These are phyloP conservation scores for Corythornis madagascariensis DNA, from an alignment of 2,113 vertebrate genomes.

Conservation along the genomic window DNA sequence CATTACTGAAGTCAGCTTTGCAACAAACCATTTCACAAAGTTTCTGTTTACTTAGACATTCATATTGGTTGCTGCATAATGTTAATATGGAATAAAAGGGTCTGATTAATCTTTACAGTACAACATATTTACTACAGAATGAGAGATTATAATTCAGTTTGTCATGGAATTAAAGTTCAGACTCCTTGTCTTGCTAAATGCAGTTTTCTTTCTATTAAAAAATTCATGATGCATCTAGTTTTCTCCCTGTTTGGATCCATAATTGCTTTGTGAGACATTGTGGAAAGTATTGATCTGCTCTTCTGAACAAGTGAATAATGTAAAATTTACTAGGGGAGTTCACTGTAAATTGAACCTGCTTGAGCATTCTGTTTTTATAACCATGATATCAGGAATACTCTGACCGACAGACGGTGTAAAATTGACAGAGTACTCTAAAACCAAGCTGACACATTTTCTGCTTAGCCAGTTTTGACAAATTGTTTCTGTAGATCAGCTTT, in stretches of 20 bases:
- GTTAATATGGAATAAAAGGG: conserved; percentile 79
- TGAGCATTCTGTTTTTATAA: conserved; percentile 35
- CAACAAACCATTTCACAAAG: conserved; percentile 71
- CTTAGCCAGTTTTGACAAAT: conserved; percentile 42
- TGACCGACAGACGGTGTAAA: not conserved
- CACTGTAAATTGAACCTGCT: conserved; percentile 37
- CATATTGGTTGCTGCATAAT: conserved; percentile 73
- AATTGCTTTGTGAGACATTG: conserved; percentile 17
- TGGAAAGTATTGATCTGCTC: not conserved
- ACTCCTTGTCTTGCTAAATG: not conserved
- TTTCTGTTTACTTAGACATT: conserved; percentile 71
- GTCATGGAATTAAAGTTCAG: not conserved
- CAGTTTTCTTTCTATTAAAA: not conserved
- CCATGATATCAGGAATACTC: conserved; percentile 9
- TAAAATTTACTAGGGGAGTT: conserved; percentile 17
- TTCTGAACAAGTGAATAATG: not conserved
- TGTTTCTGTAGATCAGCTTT: conserved; percentile 31
- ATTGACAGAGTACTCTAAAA: conserved; percentile 11
- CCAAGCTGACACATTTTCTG: not conserved
- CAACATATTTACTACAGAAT: conserved; percentile 35
- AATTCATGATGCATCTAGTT: not conserved
- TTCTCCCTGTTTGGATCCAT: not conserved
- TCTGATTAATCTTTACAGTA: conserved; percentile 71
- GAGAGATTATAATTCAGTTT: conserved; percentile 7
- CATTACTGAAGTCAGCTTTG: conserved; percentile 72